Percentiles rank a stretch among this genome's conserved stretches.
Evolutionary conservation across 2,797 vertebrate genomes (phyloP).

Genomic region (Tympanoctomys barrerae): DNA sequence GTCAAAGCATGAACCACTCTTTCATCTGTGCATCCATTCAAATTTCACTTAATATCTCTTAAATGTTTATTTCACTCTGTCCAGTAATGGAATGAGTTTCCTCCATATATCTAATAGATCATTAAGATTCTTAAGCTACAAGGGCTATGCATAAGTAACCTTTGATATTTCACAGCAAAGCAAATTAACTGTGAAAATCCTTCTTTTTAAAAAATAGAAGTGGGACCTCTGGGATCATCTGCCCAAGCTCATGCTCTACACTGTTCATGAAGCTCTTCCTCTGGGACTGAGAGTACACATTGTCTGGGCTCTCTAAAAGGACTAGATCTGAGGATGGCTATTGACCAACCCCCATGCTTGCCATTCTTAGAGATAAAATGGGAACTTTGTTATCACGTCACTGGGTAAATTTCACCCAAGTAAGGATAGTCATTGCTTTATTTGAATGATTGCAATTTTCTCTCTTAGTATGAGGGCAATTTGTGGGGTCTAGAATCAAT

Average conservation of each 20-base stretch:
- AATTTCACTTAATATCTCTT: conserved; percentile 7
- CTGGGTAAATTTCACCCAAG: background rate
- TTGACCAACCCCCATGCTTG: background rate
- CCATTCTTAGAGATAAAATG: background rate
- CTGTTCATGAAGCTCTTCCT: background rate
- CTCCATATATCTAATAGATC: background rate
- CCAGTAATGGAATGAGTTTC: conserved; percentile 15
- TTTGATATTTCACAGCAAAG: background rate
- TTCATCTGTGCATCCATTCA: background rate
- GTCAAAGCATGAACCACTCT: background rate
- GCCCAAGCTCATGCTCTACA: background rate
- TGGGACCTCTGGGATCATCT: background rate
- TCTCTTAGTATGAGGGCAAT: background rate
- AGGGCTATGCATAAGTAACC: background rate
- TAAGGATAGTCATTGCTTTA: background rate
- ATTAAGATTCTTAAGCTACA: background rate
- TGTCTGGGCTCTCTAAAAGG: background rate
- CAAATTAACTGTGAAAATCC: background rate
- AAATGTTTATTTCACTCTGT: background rate
- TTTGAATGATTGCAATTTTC: background rate
- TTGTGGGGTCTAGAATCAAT: background rate
- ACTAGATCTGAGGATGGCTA: background rate
- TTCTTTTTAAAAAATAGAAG: background rate
- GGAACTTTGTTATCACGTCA: background rate
- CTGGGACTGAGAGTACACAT: background rate